Percentiles rank a stretch among this genome's conserved stretches.
Evolutionary conservation across 2,113 vertebrate species (phyloP).

Genomic region (Phocoena phocoena): DNA sequence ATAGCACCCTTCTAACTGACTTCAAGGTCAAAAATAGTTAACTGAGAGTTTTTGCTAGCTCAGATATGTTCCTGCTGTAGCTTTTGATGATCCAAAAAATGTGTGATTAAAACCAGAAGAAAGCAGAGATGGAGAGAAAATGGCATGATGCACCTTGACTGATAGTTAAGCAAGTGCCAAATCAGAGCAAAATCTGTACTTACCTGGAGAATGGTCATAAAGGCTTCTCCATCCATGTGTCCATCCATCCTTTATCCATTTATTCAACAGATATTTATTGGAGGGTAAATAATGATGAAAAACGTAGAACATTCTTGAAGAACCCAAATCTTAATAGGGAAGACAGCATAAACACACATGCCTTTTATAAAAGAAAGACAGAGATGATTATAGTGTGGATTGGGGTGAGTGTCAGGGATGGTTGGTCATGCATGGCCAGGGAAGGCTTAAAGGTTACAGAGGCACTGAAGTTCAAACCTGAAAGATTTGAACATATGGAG

Average conservation of each 20-base stretch:
- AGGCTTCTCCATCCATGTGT: background rate
- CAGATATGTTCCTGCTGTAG: background rate
- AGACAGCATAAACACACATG: background rate
- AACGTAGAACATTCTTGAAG: background rate
- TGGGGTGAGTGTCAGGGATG: background rate
- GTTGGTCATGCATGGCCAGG: background rate
- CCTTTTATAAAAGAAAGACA: background rate
- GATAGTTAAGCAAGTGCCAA: background rate
- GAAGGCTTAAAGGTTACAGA: background rate
- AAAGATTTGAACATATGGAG: background rate
- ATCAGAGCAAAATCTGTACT: background rate
- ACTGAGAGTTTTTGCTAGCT: background rate
- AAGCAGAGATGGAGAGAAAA: background rate
- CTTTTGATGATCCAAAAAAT: background rate
- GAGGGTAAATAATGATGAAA: background rate
- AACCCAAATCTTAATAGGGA: background rate
- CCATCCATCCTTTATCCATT: background rate
- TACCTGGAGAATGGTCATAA: background rate
- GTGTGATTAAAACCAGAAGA: slow-evolving; percentile 23
- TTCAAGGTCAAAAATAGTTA: background rate
- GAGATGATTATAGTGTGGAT: background rate
- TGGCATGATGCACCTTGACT: background rate
- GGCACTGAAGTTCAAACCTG: background rate
- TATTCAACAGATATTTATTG: background rate
- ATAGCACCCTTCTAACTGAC: background rate